Conservation (phyloP, 2,797 vertebrate species). For the Masticophis lateralis region DNA sequence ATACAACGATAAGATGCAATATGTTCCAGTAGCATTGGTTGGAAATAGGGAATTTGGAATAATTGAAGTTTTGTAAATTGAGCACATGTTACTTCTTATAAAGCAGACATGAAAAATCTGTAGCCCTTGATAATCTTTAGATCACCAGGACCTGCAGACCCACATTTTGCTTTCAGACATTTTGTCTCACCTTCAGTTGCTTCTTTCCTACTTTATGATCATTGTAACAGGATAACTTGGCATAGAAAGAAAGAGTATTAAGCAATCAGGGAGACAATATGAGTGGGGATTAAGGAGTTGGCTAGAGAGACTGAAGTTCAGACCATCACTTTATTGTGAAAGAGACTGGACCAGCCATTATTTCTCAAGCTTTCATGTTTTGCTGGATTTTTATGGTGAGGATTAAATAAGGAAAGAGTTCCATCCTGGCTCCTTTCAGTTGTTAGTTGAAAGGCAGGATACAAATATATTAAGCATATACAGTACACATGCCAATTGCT, state of each 20-base stretch:
- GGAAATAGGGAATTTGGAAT: neutral
- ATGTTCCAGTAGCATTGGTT: neutral
- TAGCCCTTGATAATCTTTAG: neutral
- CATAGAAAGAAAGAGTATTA: neutral
- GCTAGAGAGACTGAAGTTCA: neutral
- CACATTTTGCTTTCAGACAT: neutral
- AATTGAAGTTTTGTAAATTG: neutral
- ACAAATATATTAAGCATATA: neutral
- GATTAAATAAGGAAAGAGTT: neutral
- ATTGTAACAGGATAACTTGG: neutral
- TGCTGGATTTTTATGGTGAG: neutral
- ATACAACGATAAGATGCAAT: neutral
- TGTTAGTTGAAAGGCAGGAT: neutral
- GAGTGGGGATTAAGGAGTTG: neutral
- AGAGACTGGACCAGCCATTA: neutral
- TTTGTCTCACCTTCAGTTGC: neutral
- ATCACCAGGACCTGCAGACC: neutral
- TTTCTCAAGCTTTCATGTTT: neutral
- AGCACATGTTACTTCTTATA: neutral
- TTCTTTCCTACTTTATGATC: neutral
- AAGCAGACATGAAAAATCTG: neutral
- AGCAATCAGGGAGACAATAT: neutral
- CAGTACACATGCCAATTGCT: neutral
- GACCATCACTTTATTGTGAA: neutral
- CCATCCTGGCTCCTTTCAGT: neutral